These are phyloP conservation scores for Hucho hucho DNA, from an alignment of 2,113 vertebrate genomes.

Conservation along the genomic window DNA sequence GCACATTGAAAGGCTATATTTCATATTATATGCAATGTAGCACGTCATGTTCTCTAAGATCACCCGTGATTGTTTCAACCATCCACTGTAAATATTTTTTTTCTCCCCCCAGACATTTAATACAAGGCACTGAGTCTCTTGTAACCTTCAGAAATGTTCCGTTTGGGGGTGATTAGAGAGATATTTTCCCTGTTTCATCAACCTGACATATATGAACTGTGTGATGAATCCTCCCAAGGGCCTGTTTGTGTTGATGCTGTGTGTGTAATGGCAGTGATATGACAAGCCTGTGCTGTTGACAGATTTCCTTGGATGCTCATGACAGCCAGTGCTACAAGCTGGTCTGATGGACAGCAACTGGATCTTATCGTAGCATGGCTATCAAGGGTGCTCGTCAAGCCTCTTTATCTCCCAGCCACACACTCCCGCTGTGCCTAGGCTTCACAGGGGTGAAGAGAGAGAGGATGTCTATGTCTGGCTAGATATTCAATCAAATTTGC, in stretches of 20 bases:
- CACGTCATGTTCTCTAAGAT: neutral
- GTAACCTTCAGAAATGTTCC: neutral
- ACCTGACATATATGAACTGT: constrained; percentile 44
- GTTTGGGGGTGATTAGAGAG: constrained; percentile 14
- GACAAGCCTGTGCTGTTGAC: constrained; percentile 43
- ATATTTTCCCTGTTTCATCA: constrained; percentile 39
- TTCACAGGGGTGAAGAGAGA: constrained; percentile 4
- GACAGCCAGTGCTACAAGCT: constrained; percentile 64
- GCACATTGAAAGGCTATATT: no score
- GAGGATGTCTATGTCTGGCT: neutral
- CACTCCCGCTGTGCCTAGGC: constrained; percentile 47
- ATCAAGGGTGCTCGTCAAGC: constrained; percentile 67
- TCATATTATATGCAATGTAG: neutral
- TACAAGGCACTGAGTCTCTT: neutral
- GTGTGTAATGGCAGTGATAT: constrained; percentile 41
- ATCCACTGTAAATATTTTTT: neutral
- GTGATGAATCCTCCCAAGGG: constrained; percentile 28
- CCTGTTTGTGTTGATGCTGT: constrained; percentile 45
- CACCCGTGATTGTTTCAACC: neutral
- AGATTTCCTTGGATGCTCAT: constrained; percentile 53
- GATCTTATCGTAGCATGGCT: constrained; percentile 71
- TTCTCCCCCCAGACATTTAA: neutral
- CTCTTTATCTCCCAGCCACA: constrained; percentile 76
- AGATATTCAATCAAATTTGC: no score
- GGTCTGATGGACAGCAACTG: constrained; percentile 64